These are phyloP conservation scores for Microchrysa polita DNA, from an alignment of 2,888 invertebrate species.

Conservation along the genomic window DNA sequence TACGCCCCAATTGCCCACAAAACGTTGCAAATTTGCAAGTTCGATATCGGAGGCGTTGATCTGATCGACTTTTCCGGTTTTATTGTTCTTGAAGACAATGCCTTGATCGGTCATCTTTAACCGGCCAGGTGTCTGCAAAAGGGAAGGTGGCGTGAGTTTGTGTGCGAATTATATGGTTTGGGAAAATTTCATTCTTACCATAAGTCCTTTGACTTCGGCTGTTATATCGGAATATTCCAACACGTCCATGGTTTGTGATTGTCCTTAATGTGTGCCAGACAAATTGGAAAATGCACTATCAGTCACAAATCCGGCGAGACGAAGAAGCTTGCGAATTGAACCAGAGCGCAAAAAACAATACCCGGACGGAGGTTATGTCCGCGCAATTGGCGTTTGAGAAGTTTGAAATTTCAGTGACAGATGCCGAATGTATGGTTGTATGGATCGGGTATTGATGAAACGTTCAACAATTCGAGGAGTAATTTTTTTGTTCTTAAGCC, in stretches of 20 bases:
- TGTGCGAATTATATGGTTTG: not conserved
- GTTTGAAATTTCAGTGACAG: too few species aligned
- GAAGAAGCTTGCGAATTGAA: too few species aligned
- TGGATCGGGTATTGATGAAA: too few species aligned
- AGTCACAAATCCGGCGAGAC: too few species aligned
- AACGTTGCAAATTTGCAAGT: slow-evolving; percentile 89
- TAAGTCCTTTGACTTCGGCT: slow-evolving; percentile 84
- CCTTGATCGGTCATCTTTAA: slow-evolving; percentile 91
- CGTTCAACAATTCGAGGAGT: too few species aligned
- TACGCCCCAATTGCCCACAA: slow-evolving; percentile 90
- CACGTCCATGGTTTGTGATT: slow-evolving; percentile 72
- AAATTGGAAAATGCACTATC: too few species aligned
- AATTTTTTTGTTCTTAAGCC: too few species aligned
- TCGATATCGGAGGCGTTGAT: slow-evolving; percentile 87
- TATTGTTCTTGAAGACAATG: slow-evolving; percentile 92
- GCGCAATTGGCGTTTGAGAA: too few species aligned
- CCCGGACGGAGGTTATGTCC: too few species aligned
- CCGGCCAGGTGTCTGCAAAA: slow-evolving; percentile 83
- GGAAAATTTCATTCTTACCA: slow-evolving; percentile 72
- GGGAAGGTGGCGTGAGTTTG: slow-evolving; percentile 24
- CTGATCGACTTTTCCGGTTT: slow-evolving; percentile 96
- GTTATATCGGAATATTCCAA: slow-evolving; percentile 88
- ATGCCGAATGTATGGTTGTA: too few species aligned
- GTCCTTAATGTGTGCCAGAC: too few species aligned
- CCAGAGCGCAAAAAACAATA: too few species aligned